A percentile compares a stretch with the other conserved stretches of the same genome.
phyloP scores from a whole-genome alignment of 2,888 invertebrate genomes.

The Mesochorus sp. region DNA sequence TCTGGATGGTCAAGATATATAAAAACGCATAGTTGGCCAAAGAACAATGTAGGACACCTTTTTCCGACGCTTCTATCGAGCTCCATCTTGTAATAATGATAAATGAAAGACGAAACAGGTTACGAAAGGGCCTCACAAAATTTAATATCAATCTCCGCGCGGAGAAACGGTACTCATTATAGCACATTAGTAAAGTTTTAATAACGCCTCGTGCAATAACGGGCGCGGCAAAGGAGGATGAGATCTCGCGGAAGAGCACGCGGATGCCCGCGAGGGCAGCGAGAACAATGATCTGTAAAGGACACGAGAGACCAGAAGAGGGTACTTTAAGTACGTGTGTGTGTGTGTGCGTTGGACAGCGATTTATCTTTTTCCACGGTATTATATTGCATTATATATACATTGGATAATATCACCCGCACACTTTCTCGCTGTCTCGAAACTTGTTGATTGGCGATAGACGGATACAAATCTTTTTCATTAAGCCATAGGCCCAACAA shows the following conservation, averaged over 20 bases:
- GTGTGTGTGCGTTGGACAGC: slow-evolving; percentile 38
- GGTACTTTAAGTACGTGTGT: slow-evolving; percentile 66
- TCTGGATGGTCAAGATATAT: slow-evolving; percentile 31
- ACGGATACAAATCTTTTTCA: slow-evolving; percentile 9
- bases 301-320: slow-evolving; percentile 45
- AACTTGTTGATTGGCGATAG: slow-evolving; percentile 76
- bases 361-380: slow-evolving; percentile 56
- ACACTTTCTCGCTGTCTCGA: slow-evolving; percentile 62
- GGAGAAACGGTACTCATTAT: slow-evolving; percentile 74
- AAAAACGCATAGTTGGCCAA: slow-evolving; percentile 48
- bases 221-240: slow-evolving; percentile 17
- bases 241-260: slow-evolving; percentile 20
- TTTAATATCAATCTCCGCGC: slow-evolving; percentile 76
- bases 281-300: slow-evolving; percentile 22
- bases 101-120: slow-evolving; percentile 66
- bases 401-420: slow-evolving; percentile 72
- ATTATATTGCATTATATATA: slow-evolving; percentile 70
- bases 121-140: slow-evolving; percentile 69
- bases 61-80: slow-evolving; percentile 51
- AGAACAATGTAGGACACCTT: slow-evolving; percentile 54
- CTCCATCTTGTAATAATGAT: slow-evolving; percentile 73
- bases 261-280: slow-evolving; percentile 33
- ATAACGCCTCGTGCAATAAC: slow-evolving; percentile 70
- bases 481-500: slow-evolving; percentile 3
- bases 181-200: slow-evolving; percentile 78